Base-by-base conservation (phyloP, 1,140 invertebrate species). In the Hetaerina americana region DNA sequence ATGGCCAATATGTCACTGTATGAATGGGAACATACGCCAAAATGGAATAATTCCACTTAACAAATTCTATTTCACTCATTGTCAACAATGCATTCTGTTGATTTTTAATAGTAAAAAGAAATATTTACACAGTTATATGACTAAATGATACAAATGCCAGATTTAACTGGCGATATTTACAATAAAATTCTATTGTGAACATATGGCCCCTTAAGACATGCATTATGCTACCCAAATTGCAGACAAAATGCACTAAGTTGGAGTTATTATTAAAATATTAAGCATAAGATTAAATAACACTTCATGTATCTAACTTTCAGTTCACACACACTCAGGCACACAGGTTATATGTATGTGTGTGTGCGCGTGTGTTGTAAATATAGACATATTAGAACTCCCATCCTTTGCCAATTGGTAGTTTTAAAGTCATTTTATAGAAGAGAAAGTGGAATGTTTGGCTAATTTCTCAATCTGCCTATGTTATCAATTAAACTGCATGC, bases 241-340 rank as follows among this genome's bases (percentile, higher is more conserved):
- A 69, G 68, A 28, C 68, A 69, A 69, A 69, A 69, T 27, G 28
- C 40, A 69, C 28, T 27, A 69, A 69, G 26, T 26, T 27, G 68
- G 28, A 69, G 26, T 69, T 27, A 28, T 69, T 69, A 27, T 28
- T 28, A 69, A 69, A 69, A 69, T 69, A 69, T 69, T 25, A 69
- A 69, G 68, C 68, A 69, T 27, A 27, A 69, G 68, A 28, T 22
- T 69, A 27, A 69, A 69, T 69, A 26, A 72, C 71, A 72, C 66
- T 22, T 57, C 40, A 57, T 57, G 10, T 18, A 57, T 57, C 22
- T 12, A 57, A 18, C 40, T 57, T 57, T 22, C 25, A 26, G 22
- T 66, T 66, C n/a, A 72, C 66, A 67, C 71, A 72, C 68, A 70
- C 22, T n/a, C 71, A 72, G 29, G 49, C 57, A 72, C 71, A 72